Conservation (phyloP, 2,797 vertebrate genomes). For the Cirrhinus molitorella region DNA sequence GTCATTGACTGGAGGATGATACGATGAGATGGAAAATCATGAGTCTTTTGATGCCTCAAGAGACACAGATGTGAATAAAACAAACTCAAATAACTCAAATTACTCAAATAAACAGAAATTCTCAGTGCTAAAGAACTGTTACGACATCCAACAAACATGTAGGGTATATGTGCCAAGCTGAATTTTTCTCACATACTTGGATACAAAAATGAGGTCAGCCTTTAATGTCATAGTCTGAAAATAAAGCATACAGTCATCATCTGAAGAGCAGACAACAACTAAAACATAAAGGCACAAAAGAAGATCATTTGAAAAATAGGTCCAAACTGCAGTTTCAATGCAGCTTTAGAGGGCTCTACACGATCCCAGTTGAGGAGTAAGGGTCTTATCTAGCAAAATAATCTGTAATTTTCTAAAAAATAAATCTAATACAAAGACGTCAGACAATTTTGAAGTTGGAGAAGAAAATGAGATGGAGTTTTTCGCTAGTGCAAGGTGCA, state of each 20-base stretch:
- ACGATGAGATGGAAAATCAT: conserved; percentile 24
- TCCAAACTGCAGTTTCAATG: no score
- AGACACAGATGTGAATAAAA: conserved; percentile 19
- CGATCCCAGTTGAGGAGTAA: no score
- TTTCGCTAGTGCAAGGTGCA: no score
- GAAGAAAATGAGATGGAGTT: no score
- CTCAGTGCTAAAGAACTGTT: neutral
- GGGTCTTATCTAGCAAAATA: no score
- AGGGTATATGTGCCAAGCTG: neutral
- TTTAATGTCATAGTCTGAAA: neutral
- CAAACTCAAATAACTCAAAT: no score
- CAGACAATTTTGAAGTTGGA: no score
- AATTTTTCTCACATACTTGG: neutral
- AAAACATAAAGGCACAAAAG: neutral
- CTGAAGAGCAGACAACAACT: neutral
- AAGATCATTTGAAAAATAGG: neutral
- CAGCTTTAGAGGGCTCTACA: no score
- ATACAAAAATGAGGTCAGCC: neutral
- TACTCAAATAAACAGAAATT: neutral
- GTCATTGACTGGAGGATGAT: conserved; percentile 54
- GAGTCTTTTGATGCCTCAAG: conserved; percentile 52
- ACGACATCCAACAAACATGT: neutral
- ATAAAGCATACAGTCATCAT: neutral
- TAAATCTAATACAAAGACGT: no score
- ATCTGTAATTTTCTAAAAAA: no score